Conservation (phyloP, 2,888 invertebrate genomes). For the Apoderus coryli region DNA sequence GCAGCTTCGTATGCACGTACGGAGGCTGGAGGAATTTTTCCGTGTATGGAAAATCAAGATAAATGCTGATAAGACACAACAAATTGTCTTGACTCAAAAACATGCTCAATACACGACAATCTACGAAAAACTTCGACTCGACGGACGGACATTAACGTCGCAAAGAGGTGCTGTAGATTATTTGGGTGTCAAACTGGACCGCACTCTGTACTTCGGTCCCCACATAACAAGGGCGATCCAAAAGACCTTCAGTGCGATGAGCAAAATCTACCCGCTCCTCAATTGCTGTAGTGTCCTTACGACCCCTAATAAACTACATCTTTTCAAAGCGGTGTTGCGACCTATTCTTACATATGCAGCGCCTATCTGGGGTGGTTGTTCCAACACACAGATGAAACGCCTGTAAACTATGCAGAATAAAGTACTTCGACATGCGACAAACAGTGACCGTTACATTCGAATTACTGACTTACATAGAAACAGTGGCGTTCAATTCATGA, state of each 20-base stretch:
- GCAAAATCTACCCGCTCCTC: not conserved
- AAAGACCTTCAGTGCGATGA: not conserved
- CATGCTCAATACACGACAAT: not conserved
- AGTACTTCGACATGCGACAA: too few species aligned
- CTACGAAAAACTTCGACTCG: not conserved
- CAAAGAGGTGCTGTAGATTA: not conserved
- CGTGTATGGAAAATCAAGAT: conserved; percentile 1
- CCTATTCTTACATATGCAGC: not conserved
- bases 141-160: not conserved
- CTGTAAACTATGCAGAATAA: too few species aligned
- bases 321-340: not conserved
- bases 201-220: not conserved
- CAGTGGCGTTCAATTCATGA: too few species aligned
- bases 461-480: too few species aligned
- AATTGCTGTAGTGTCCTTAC: not conserved
- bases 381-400: too few species aligned
- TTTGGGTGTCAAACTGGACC: not conserved
- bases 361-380: too few species aligned
- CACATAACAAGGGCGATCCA: not conserved
- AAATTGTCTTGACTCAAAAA: not conserved
- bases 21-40: not conserved
- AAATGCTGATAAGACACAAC: conserved; percentile 1
- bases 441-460: too few species aligned
- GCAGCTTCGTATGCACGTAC: too few species aligned
- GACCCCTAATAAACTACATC: not conserved